Evolutionary conservation across 92 coral and sea anemone genomes (phyloP), one percentile per base, ranked within the genome.

Genomic region (Epizoanthus stellaris): DNA sequence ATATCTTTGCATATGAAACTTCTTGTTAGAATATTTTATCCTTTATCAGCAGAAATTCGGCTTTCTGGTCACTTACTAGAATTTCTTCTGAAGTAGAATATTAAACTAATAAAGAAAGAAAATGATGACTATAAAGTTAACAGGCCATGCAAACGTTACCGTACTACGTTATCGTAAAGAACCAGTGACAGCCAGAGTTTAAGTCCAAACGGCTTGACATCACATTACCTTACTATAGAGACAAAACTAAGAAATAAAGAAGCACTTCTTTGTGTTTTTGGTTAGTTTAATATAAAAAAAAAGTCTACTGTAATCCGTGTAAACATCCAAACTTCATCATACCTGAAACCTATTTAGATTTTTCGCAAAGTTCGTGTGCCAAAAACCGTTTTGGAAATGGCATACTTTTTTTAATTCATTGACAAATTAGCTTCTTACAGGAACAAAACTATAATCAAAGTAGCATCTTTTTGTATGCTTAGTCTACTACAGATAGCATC

Each of bases 321-420:
- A 49, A 49, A 11, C 12, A 8, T 49, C 14, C 56, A 49, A 49
- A 49, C 1, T 49, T 8, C 56, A 49, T 49, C 56, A 49, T 10
- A 49, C 34, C 34, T 30, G 34, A 30, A 30, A 30, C 0, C 34
- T 49, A 8, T 0, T 8, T 49, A 10, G 56, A 49, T 67, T 67
- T 36, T 20, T 67, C n/a, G 25, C 0, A 4, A 42, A 57, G 49
- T 63, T 43, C 52, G 60, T 59, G 42, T 79, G 81, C 38, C 3
- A 42, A n/a, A 79, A 17, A 72, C 83, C 43, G 58, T 79, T 79
- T 79, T 20, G 83, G 83, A 40, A 34, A 62, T 79, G 83, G 21
- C 83, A 79, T 67, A 62, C 83, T 43, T 43, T 43, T 45, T 6
- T n/a, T 40, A 52, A 20, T 62, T 79, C 65, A 61, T 34, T 79